Evolutionary conservation across 1,140 invertebrate genomes (phyloP).

Genomic region (Apis laboriosa): DNA sequence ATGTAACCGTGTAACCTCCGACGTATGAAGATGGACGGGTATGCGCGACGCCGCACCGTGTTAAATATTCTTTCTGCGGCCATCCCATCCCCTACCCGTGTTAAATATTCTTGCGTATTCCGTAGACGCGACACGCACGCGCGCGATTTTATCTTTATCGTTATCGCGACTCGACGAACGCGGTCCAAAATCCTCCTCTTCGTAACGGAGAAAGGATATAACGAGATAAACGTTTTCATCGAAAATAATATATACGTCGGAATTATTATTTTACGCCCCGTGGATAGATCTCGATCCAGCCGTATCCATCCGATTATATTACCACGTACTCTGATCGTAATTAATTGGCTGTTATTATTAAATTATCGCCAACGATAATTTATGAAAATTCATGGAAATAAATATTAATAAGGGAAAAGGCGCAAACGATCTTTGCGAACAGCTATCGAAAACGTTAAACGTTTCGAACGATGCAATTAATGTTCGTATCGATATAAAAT

Average conservation of each 20-base stretch:
- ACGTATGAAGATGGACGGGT: constrained; percentile 19
- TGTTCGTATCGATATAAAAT: not conserved
- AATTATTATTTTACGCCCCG: not conserved
- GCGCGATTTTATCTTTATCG: not conserved
- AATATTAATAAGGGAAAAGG: not conserved
- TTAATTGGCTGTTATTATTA: not conserved
- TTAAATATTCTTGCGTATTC: constrained; percentile 21
- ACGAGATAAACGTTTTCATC: no score
- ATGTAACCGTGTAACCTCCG: constrained; percentile 15
- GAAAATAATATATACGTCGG: no score
- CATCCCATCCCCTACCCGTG: not conserved
- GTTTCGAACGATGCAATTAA: not conserved
- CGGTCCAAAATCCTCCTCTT: not conserved
- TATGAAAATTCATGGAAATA: not conserved
- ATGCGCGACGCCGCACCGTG: not conserved
- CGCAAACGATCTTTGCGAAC: not conserved
- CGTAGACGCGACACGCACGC: constrained; percentile 20
- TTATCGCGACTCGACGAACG: not conserved
- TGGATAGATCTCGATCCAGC: not conserved
- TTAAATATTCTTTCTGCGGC: constrained; percentile 17
- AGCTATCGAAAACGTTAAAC: not conserved
- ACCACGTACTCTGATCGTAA: not conserved
- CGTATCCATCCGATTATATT: not conserved
- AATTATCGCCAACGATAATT: not conserved
- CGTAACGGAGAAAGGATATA: no score